Evolutionary conservation across 2,797 vertebrate species (phyloP).

Genomic region (Erethizon dorsatum): DNA sequence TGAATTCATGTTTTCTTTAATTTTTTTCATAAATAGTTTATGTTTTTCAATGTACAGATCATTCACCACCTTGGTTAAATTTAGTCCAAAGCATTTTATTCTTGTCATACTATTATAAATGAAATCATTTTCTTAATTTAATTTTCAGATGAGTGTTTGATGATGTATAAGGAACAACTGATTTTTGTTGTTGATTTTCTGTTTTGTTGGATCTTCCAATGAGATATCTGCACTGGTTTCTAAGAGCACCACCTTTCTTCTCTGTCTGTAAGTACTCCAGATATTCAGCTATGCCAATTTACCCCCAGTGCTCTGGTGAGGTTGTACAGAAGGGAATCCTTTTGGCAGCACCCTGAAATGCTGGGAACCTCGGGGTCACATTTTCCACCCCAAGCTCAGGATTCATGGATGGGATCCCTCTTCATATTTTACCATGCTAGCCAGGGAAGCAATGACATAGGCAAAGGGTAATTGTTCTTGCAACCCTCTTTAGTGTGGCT

Average conservation of each 20-base stretch:
- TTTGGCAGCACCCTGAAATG: background rate
- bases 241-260: too few species aligned
- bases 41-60: background rate
- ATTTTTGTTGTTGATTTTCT: background rate
- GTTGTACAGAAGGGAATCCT: background rate
- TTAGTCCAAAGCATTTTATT: background rate
- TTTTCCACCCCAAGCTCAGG: background rate
- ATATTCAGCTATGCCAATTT: background rate
- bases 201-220: background rate
- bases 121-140: background rate
- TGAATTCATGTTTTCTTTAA: background rate
- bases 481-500: background rate
- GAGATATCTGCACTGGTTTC: background rate
- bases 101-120: background rate
- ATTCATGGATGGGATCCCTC: background rate
- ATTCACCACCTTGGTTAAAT: background rate
- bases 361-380: background rate
- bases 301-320: background rate
- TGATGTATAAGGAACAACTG: background rate
- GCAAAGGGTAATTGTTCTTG: background rate
- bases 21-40: background rate
- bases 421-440: background rate
- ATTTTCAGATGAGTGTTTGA: background rate
- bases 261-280: background rate
- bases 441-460: background rate